phyloP scores from a whole-genome alignment of 1,140 invertebrate species.

The Drosophila nasuta region DNA sequence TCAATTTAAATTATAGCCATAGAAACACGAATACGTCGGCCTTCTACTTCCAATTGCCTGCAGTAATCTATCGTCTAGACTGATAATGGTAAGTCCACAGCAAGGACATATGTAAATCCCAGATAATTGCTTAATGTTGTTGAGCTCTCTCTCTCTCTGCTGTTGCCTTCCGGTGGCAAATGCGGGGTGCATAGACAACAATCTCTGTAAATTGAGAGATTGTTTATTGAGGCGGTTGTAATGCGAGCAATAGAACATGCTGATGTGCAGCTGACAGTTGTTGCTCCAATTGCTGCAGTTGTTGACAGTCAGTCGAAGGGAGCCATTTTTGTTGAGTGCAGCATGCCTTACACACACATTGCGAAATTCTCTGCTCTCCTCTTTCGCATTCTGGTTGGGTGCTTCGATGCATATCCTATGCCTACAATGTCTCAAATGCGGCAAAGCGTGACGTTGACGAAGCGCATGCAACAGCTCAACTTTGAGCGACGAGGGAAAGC shows the following conservation, averaged over 20 bases:
- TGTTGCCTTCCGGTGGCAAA: neutral
- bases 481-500: neutral
- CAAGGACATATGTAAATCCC: slow-evolving; percentile 24
- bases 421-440: slow-evolving; percentile 76
- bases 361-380: neutral
- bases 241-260: slow-evolving; percentile 17
- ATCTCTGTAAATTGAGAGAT: slow-evolving; percentile 54
- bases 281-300: slow-evolving; percentile 7
- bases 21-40: no score
- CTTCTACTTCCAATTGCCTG: neutral
- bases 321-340: slow-evolving; percentile 31
- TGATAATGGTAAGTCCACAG: neutral
- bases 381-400: neutral
- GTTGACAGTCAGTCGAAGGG: neutral
- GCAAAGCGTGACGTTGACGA: slow-evolving; percentile 79
- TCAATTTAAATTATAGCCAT: no score
- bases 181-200: slow-evolving; percentile 36
- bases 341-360: neutral
- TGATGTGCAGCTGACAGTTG: slow-evolving; percentile 29
- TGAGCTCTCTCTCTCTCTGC: slow-evolving; percentile 11
- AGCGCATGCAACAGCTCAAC: slow-evolving; percentile 80
- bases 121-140: slow-evolving; percentile 29
- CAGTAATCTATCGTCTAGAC: neutral
- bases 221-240: slow-evolving; percentile 34
- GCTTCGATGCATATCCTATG: slow-evolving; percentile 48